These are phyloP conservation scores for Anseranas semipalmata DNA, from an alignment of 2,113 vertebrate genomes.

Conservation along the genomic window DNA sequence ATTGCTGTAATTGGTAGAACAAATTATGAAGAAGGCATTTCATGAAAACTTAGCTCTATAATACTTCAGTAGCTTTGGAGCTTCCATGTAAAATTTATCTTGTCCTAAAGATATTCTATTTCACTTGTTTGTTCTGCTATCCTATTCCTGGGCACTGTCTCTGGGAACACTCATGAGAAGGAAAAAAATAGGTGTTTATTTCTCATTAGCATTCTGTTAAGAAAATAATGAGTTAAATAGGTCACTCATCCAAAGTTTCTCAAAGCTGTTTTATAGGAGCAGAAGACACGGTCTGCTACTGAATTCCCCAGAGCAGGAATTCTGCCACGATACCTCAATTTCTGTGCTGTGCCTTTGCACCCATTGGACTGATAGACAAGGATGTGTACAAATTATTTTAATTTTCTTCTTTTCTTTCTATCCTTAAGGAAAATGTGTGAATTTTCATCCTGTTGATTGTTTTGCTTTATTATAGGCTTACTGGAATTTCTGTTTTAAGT, in stretches of 20 bases:
- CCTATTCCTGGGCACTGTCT: neutral
- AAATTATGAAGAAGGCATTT: neutral
- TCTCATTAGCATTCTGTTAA: neutral
- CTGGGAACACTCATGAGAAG: neutral
- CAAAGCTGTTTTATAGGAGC: neutral
- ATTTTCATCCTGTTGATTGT: neutral
- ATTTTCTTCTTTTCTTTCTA: neutral
- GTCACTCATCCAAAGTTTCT: neutral
- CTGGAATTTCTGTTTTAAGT: conserved; percentile 12
- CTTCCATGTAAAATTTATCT: neutral
- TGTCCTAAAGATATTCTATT: neutral
- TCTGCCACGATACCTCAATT: neutral
- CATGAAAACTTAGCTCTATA: neutral
- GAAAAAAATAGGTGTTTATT: neutral
- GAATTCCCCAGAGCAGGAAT: neutral
- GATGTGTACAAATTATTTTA: neutral
- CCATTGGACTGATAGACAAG: neutral
- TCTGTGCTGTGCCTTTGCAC: neutral
- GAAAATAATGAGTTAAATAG: neutral
- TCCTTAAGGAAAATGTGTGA: neutral
- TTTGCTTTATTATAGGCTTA: neutral
- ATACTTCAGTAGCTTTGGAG: neutral
- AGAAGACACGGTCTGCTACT: neutral
- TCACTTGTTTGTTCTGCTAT: neutral
- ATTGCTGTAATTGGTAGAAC: neutral